These are phyloP conservation scores for Dromius quadrimaculatus DNA, from an alignment of 2,888 invertebrate species.

Conservation along the genomic window DNA sequence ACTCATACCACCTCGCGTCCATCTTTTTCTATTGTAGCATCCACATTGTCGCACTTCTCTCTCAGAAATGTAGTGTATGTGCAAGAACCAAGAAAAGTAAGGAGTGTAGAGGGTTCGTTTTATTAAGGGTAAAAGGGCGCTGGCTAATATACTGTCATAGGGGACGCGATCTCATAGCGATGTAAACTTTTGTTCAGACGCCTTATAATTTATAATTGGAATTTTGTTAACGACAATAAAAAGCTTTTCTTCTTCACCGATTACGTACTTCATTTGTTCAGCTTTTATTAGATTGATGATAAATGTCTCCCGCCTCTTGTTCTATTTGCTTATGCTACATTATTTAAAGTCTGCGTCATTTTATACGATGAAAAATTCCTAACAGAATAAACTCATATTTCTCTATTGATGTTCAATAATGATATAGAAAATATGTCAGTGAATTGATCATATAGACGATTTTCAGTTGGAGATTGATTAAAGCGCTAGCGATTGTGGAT, in stretches of 20 bases:
- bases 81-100: constrained; percentile 42
- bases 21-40: constrained; percentile 9
- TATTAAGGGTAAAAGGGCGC: constrained; percentile 61
- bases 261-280: constrained; percentile 32
- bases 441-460: too few species aligned
- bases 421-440: too few species aligned
- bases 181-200: constrained; percentile 36
- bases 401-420: neutral
- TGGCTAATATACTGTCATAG: constrained; percentile 59
- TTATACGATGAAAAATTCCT: too few species aligned
- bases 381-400: too few species aligned
- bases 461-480: too few species aligned
- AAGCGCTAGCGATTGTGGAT: too few species aligned
- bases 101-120: constrained; percentile 57
- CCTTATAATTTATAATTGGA: constrained; percentile 45
- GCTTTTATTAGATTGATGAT: constrained; percentile 37
- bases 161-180: constrained; percentile 15
- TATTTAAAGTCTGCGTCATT: constrained; percentile 17
- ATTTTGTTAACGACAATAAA: constrained; percentile 46
- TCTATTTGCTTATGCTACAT: constrained; percentile 13
- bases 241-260: constrained; percentile 38
- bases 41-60: constrained; percentile 28
- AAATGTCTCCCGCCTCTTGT: neutral
- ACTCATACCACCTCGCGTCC: constrained; percentile 60
- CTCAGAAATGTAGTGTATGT: constrained; percentile 49